Conservation (phyloP, 2,888 invertebrate species). For the Pseudeuparius sepicola region DNA sequence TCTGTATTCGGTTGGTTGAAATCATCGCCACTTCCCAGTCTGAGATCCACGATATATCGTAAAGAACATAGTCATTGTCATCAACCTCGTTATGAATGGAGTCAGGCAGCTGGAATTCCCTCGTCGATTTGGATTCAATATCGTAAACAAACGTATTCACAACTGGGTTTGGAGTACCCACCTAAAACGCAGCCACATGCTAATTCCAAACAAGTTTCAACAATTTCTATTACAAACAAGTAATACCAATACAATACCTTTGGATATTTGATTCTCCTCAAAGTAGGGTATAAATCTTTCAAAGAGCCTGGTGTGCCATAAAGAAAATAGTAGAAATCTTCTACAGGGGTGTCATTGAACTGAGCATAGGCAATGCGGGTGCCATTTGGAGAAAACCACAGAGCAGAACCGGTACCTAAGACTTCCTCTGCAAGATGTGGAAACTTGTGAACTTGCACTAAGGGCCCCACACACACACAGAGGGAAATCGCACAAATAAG, state of each 20-base stretch:
- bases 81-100: slow-evolving; percentile 44
- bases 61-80: slow-evolving; percentile 54
- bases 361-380: slow-evolving; percentile 67
- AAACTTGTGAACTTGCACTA: neutral
- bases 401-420: slow-evolving; percentile 66
- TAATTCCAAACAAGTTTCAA: too few species aligned
- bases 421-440: slow-evolving; percentile 69
- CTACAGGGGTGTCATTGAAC: slow-evolving; percentile 67
- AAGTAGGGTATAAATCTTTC: slow-evolving; percentile 56
- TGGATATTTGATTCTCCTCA: slow-evolving; percentile 62
- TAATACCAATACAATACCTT: slow-evolving; percentile 59
- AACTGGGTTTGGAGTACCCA: slow-evolving; percentile 62
- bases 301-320: slow-evolving; percentile 54
- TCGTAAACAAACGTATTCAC: slow-evolving; percentile 58
- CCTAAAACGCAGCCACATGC: slow-evolving; percentile 45
- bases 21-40: slow-evolving; percentile 56
- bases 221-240: too few species aligned
- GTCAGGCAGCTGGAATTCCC: slow-evolving; percentile 20
- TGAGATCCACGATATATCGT: slow-evolving; percentile 65
- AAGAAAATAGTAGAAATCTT: slow-evolving; percentile 50
- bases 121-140: slow-evolving; percentile 31
- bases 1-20: slow-evolving; percentile 84
- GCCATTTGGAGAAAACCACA: slow-evolving; percentile 83
- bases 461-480: too few species aligned
- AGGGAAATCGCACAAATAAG: neutral